These are phyloP conservation scores for Nasonovia ribisnigri DNA, from an alignment of 2,888 invertebrate genomes.

Conservation along the genomic window DNA sequence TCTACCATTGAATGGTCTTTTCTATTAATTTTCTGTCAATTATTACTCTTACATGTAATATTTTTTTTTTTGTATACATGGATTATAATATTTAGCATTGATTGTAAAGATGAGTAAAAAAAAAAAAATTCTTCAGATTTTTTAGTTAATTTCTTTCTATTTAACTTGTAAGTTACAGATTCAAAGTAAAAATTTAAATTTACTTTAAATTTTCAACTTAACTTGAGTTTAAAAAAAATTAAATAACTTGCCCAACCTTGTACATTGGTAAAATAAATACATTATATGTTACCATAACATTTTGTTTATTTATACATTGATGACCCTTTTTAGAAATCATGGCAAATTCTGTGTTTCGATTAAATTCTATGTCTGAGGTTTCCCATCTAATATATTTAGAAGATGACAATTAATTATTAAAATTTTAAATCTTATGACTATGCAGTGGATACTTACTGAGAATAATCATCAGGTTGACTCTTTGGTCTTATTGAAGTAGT, in stretches of 20 bases:
- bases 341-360: background rate
- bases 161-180: background rate
- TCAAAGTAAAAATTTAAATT: too few species aligned
- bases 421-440: background rate
- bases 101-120: too few species aligned
- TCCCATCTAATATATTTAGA: slow-evolving; percentile 46
- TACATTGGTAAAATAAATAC: background rate
- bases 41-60: too few species aligned
- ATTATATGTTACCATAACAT: background rate
- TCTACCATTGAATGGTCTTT: too few species aligned
- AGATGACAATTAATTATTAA: background rate
- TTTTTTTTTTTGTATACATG: too few species aligned
- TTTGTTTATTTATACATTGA: background rate
- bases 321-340: slow-evolving; percentile 32
- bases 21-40: too few species aligned
- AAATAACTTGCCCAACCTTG: background rate
- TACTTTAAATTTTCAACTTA: background rate
- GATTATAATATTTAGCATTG: too few species aligned
- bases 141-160: background rate
- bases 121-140: too few species aligned
- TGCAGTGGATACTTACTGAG: slow-evolving; percentile 13
- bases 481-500: slow-evolving; percentile 23
- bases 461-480: slow-evolving; percentile 50
- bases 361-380: slow-evolving; percentile 32
- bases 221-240: background rate